Base-by-base conservation (phyloP, 2,888 invertebrate genomes). In the Sepiola atlantica region DNA sequence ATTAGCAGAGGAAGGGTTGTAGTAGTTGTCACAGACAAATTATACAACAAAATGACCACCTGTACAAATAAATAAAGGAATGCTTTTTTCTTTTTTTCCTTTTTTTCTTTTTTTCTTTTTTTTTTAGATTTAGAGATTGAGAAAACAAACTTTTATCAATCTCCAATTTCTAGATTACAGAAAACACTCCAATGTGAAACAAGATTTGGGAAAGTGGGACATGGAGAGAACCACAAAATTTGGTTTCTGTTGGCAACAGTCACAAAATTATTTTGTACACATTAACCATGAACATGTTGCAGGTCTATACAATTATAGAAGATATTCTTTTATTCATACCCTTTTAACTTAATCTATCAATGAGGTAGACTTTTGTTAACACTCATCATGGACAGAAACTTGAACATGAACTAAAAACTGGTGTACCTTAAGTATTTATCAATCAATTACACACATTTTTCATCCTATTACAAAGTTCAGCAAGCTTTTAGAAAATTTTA, bases 361-460 rank as follows among this genome's bases (percentile, higher is more conserved):
- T 92, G 92, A 92, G 92, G 92, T 92, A 92, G 92, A 92, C 92
- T n/a, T 92, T 92, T 92, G 92, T 92, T 54, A 92, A 92, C 45
- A 45, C 55, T 54, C 92, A 92, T 35, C 92, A 92, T 35, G 45
- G 92, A 92, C 92, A 92, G 45, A 21, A 92, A 54, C 24, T 35
- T 54, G 54, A 54, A 92, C 54, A 92, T 28, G 45, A 92, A 92
- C 92, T n/a, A 92, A 45, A 45, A 92, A 91, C 91, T 77, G 77
- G 77, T 77, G 77, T n/a, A 77, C 77, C n/a, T 77, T 16, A 77
- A 32, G 77, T n/a, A n/a, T 32, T 61, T 61, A 14, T 77, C 77
- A 77, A 77, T 6, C 77, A 77, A 77, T 77, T 77, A 77, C 32
- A 32, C 77, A 77, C 32, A 77, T n/a, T 77, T 77, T 77, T 77